Conservation (phyloP, 2,113 vertebrate genomes). For the Bostrychus sinensis region DNA sequence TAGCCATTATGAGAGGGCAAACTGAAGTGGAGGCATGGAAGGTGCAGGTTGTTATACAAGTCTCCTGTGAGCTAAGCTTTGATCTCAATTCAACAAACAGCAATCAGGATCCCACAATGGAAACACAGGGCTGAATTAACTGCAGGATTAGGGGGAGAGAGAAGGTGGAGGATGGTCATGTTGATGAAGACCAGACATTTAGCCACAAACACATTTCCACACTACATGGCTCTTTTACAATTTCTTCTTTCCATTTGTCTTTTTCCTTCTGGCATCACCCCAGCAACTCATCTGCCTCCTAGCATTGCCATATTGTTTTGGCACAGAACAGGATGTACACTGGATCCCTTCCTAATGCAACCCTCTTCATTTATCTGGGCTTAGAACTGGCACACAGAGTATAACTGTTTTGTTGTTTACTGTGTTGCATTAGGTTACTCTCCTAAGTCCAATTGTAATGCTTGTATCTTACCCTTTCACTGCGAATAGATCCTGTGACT, state of each 20-base stretch:
- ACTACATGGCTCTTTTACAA: not conserved
- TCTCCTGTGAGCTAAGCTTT: slow-evolving; percentile 30
- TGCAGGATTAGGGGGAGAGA: not conserved
- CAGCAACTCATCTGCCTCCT: no score
- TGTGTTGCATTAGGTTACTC: no score
- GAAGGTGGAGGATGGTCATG: slow-evolving; percentile 8
- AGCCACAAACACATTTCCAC: slow-evolving; percentile 5
- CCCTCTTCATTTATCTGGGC: not conserved
- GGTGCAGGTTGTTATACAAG: slow-evolving; percentile 38
- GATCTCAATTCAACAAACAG: slow-evolving; percentile 40
- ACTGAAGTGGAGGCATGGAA: slow-evolving; percentile 6
- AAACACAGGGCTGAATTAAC: slow-evolving; percentile 22
- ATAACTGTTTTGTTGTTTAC: no score
- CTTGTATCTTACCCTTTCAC: slow-evolving; percentile 89
- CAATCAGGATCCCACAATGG: slow-evolving; percentile 18
- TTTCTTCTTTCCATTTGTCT: slow-evolving; percentile 13
- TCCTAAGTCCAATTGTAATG: not conserved
- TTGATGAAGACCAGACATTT: slow-evolving; percentile 52
- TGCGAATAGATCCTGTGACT: slow-evolving; percentile 94
- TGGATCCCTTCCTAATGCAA: not conserved
- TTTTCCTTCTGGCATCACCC: no score
- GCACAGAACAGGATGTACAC: no score
- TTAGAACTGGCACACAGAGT: not conserved
- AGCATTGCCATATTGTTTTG: no score
- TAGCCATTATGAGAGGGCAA: slow-evolving; percentile 51